Conservation (phyloP, 2,797 vertebrate species). For the Enteromius trimaculatus region DNA sequence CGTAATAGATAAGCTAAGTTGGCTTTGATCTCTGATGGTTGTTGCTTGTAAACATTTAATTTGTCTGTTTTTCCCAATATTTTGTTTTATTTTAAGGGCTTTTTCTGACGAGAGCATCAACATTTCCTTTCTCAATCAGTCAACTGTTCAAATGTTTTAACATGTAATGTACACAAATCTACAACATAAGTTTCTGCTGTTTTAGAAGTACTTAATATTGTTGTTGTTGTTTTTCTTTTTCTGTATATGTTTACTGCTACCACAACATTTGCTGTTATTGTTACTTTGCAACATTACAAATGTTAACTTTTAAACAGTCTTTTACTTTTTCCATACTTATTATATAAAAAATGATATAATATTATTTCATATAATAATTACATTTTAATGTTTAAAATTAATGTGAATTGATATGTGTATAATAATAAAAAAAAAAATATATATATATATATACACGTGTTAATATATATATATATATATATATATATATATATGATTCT, state of each 20-base stretch:
- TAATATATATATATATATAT: no score
- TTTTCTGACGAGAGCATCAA: background rate
- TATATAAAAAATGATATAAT: no score
- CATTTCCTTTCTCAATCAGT: background rate
- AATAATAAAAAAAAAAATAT: no score
- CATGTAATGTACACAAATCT: background rate
- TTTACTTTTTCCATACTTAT: no score
- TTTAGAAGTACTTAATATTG: background rate
- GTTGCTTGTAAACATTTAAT: background rate
- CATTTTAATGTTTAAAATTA: no score
- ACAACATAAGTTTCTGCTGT: background rate
- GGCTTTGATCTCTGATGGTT: conserved; percentile 3
- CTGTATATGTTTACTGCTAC: background rate
- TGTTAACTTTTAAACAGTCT: background rate
- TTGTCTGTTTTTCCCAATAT: background rate
- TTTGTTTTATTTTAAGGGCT: background rate
- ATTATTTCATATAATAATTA: no score
- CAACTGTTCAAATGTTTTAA: background rate
- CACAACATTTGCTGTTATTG: background rate
- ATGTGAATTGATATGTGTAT: no score
- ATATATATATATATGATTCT: no score
- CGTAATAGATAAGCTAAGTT: background rate
- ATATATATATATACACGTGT: no score
- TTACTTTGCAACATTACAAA: background rate
- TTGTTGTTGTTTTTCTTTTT: background rate